Evolutionary conservation across 2,888 invertebrate species (phyloP), one percentile per base, ranked within the genome.

Genomic region (Callyntrura guangdongensis): DNA sequence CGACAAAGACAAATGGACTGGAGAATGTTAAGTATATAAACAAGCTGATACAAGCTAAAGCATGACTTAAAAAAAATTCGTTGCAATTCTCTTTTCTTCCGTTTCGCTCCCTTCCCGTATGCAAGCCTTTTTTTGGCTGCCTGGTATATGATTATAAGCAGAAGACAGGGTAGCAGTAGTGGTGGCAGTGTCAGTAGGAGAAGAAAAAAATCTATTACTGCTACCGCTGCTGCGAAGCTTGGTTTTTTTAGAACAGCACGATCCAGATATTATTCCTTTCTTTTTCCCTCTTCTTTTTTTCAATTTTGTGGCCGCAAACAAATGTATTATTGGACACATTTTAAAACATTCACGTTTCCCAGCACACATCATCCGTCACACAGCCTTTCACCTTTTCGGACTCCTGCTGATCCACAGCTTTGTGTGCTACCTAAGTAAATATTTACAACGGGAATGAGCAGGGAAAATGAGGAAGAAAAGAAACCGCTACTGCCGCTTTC

Each of bases 1-100:
- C 82, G 88, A 89, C 88, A 89, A 89, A 89, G 88, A 89, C 72
- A 89, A 89, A 89, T 74, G 82, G 88, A 59, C 72, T 87, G 82
- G 83, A 83, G 83, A 82, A 83, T 83, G 45, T 69, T 72, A 88
- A 82, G 69, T 72, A 82, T 79, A 88, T 88, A 81, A 88, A 88
- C 88, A 82, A 64, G 87, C 87, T 87, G 79, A 87, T 87, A 81
- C 81, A 36, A 20, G 77, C 59, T 86, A 47, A n/a, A n/a, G 77
- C 74, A 86, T 8, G 53, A 27, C 64, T 79, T 17, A 88, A 53
- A 36, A 53, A 36, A 56, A 45, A 27, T 61, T 69, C 61, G 49
- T 77, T 86, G 86, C 86, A 77, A 86, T 86, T 85, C 72, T 69
- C 56, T 85, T 56, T 61, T 53, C 20, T 11, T 53, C 8, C 22